phyloP scores from a whole-genome alignment of 2,888 invertebrate genomes.

The Cryptocephalus moraei region DNA sequence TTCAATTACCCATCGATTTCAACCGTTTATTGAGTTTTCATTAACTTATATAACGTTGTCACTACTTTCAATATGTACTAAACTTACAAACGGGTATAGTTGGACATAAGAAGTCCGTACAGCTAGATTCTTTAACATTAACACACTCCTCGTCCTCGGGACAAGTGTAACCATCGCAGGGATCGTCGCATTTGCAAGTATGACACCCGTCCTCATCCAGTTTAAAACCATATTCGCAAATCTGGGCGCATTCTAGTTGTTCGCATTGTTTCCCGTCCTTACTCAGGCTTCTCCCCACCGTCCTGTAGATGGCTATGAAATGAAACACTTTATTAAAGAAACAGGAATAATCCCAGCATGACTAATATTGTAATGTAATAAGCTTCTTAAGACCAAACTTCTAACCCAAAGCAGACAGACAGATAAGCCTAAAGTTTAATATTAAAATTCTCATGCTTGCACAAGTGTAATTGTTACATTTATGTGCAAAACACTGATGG shows the following conservation, averaged over 20 bases:
- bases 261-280: constrained; percentile 46
- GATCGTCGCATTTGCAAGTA: constrained; percentile 78
- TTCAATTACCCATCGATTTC: no score
- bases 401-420: no score
- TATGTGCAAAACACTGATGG: no score
- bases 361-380: no score
- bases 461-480: no score
- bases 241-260: constrained; percentile 65
- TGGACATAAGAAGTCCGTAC: constrained; percentile 52
- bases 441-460: no score
- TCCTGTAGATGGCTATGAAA: constrained; percentile 1
- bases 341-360: no score
- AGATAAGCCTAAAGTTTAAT: no score
- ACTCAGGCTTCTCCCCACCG: constrained; percentile 29
- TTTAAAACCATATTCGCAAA: constrained; percentile 79
- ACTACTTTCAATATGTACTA: neutral
- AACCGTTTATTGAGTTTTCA: neutral
- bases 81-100: constrained; percentile 68
- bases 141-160: constrained; percentile 64
- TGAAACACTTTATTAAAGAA: no score
- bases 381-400: no score
- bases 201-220: constrained; percentile 61
- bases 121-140: constrained; percentile 58
- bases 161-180: constrained; percentile 69
- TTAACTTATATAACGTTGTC: no score